Evolutionary conservation across 2,888 invertebrate genomes (phyloP).

Genomic region (Acrobasis repandana): DNA sequence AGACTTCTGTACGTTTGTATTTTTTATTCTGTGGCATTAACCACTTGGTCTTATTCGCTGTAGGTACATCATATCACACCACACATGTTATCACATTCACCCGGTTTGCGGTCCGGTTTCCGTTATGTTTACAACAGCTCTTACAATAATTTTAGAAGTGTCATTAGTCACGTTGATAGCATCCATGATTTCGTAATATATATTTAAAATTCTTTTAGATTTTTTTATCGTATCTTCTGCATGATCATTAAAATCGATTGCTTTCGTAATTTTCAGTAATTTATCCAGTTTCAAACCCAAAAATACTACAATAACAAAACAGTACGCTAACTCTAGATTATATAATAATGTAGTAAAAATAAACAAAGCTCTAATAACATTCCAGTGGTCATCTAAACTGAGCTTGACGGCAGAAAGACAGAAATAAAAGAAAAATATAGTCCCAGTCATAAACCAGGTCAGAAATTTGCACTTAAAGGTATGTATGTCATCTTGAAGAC

Average conservation of each 20-base stretch:
- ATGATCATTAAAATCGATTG: not conserved
- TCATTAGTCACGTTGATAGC: not conserved
- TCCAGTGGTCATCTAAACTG: not conserved
- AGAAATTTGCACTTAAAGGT: slow-evolving; percentile 3
- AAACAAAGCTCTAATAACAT: not conserved
- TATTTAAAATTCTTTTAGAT: not conserved
- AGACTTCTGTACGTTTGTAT: no score
- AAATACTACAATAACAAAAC: slow-evolving; percentile 5
- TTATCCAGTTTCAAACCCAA: slow-evolving; percentile 7
- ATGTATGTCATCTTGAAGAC: not conserved
- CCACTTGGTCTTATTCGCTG: no score
- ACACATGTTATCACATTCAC: no score
- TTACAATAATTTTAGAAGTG: not conserved
- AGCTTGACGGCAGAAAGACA: not conserved
- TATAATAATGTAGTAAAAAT: not conserved
- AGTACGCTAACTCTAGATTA: not conserved
- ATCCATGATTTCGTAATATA: not conserved
- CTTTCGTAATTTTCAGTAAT: not conserved
- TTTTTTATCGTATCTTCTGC: not conserved
- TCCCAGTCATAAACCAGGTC: not conserved
- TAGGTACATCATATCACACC: no score
- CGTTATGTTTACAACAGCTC: no score
- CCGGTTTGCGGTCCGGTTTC: no score
- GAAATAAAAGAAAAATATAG: not conserved
- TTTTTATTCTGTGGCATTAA: no score